These are phyloP conservation scores for Nebria brevicollis DNA, from an alignment of 2,888 invertebrate species.

Conservation along the genomic window DNA sequence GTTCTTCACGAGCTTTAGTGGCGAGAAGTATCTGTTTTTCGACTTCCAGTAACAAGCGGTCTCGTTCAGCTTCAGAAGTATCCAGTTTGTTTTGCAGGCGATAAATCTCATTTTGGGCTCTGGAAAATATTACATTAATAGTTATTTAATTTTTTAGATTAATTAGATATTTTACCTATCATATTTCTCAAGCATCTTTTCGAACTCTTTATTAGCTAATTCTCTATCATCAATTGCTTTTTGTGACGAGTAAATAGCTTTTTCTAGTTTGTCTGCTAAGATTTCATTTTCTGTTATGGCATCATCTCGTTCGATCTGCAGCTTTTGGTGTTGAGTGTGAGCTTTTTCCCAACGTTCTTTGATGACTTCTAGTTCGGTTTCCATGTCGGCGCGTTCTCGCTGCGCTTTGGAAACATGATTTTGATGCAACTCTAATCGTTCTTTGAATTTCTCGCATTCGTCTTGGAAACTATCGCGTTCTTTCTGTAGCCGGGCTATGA, in stretches of 20 bases:
- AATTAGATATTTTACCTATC: slow-evolving; percentile 71
- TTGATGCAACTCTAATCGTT: slow-evolving; percentile 83
- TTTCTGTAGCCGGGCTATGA: slow-evolving; percentile 84
- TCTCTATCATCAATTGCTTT: slow-evolving; percentile 91
- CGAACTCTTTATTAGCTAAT: slow-evolving; percentile 88
- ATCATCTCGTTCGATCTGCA: slow-evolving; percentile 88
- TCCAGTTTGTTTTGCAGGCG: slow-evolving; percentile 90
- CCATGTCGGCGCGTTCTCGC: slow-evolving; percentile 84
- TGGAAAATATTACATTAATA: slow-evolving; percentile 59
- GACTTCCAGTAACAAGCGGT: slow-evolving; percentile 83
- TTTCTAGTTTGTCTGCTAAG: slow-evolving; percentile 89
- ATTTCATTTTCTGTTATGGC: slow-evolving; percentile 86
- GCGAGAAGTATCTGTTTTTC: slow-evolving; percentile 85
- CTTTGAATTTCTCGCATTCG: slow-evolving; percentile 83
- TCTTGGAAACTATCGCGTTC: slow-evolving; percentile 86
- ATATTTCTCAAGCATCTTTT: slow-evolving; percentile 92
- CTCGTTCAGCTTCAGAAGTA: slow-evolving; percentile 86
- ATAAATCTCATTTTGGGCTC: slow-evolving; percentile 90
- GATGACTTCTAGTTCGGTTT: slow-evolving; percentile 86
- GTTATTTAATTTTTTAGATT: background rate
- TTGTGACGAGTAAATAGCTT: slow-evolving; percentile 82
- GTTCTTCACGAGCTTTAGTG: slow-evolving; percentile 85
- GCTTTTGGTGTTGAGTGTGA: slow-evolving; percentile 83
- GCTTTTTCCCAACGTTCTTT: slow-evolving; percentile 91
- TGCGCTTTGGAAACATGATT: slow-evolving; percentile 84